Base-by-base conservation (phyloP, 2,113 vertebrate species). In the Otocyon megalotis region DNA sequence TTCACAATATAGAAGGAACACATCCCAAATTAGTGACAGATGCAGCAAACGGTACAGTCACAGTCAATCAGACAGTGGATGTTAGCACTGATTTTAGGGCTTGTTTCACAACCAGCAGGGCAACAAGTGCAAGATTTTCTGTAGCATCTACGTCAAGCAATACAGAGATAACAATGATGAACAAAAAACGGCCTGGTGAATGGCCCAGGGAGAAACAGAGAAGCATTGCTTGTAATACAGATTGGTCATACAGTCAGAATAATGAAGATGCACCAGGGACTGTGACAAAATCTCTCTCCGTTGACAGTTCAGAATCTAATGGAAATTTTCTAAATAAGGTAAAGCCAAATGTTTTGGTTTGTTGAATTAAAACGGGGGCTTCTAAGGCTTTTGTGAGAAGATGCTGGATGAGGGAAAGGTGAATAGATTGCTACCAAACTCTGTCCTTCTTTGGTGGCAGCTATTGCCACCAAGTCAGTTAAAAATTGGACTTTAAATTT, bases 121-220 rank as follows among this genome's bases (percentile, higher is more conserved):
- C 97, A 3, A 98, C 93, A 28, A 98, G 67, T 19, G 32, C 96
- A 26, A 93, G 63, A 28, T 30, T 83, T 17, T 48, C 84, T 8
- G n/a, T 98, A 1, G 82, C 37, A 0, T 98, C 98, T 60, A 95
- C 90, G 22, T 98, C 98, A 56, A 50, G 97, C 82, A 99, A 98
- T 79, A 98, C 98, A 0, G 97, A 98, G 24, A 86, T 98, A 20
- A 98, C 97, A 0, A 96, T 98, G 98, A 97, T 98, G 98, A 98
- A 50, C 63, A 98, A 93, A 74, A 92, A 43, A 4, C 50, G 19
- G 0, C 95, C 96, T 0, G 0, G 12, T 0, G 79, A 62, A 0
- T 94, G 97, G 97, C 93, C 6, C 1, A 10, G 0, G 5, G 84
- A 88, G 13, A 94, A 8, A 20, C 81, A 5, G 0, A 85, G 30